Evolutionary conservation across 2,113 vertebrate species (phyloP).

Genomic region (Butastur rufipennis): DNA sequence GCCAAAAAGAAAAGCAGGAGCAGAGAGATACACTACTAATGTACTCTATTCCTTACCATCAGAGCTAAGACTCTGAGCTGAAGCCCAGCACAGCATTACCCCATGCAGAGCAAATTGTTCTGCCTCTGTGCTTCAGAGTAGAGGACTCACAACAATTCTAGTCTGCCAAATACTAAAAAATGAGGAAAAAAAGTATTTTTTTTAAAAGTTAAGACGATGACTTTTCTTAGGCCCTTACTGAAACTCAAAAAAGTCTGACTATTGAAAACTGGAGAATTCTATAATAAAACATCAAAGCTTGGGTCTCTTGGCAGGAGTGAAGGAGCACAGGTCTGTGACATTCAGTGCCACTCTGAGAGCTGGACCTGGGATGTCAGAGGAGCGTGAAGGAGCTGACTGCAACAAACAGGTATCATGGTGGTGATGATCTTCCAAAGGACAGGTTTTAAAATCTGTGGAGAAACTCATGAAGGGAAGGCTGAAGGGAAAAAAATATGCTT

Average conservation of each 20-base stretch:
- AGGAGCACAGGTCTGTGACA: background rate
- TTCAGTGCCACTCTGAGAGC: background rate
- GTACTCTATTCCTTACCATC: conserved; percentile 36
- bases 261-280: background rate
- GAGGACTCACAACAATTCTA: background rate
- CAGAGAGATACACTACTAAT: conserved; percentile 60
- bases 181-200: background rate
- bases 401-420: background rate
- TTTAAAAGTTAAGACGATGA: background rate
- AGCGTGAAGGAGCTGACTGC: background rate
- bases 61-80: conserved; percentile 42
- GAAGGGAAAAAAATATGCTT: background rate
- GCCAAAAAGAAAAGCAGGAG: conserved; percentile 75
- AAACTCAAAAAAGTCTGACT: background rate
- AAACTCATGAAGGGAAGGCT: background rate
- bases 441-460: background rate
- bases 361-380: background rate
- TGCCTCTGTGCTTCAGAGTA: conserved; percentile 3
- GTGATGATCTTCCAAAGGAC: background rate
- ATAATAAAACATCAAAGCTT: background rate
- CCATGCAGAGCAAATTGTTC: conserved; percentile 28
- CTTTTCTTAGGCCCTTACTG: background rate
- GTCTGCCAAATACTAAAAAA: background rate
- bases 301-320: background rate
- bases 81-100: conserved; percentile 19